These are phyloP conservation scores for Pachydiplax longipennis DNA, from an alignment of 2,888 invertebrate species.

Conservation along the genomic window DNA sequence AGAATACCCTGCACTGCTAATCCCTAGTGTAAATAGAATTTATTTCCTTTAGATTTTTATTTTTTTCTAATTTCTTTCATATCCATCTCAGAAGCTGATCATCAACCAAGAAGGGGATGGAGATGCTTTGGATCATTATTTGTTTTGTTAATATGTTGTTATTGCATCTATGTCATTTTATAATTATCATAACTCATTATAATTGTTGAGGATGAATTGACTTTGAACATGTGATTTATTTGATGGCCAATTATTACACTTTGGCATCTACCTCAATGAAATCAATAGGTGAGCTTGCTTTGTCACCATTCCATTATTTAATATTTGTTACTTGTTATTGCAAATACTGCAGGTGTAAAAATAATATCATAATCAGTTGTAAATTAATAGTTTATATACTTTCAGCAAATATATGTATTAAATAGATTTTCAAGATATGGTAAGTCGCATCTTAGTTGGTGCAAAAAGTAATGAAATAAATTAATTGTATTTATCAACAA, in stretches of 20 bases:
- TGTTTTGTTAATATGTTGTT: slow-evolving; percentile 8
- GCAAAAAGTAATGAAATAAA: background rate
- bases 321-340: slow-evolving; percentile 12
- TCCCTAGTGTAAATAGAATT: no score
- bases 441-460: background rate
- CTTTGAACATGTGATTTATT: background rate
- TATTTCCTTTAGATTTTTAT: no score
- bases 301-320: slow-evolving; percentile 14
- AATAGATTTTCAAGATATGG: background rate
- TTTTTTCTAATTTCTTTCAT: no score
- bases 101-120: background rate
- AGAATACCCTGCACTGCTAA: no score
- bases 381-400: background rate
- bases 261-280: slow-evolving; percentile 30
- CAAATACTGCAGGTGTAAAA: background rate
- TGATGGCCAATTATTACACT: background rate
- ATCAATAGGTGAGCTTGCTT: background rate
- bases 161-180: background rate
- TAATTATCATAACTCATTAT: background rate
- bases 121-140: background rate
- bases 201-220: background rate
- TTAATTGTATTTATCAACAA: background rate
- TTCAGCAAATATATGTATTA: slow-evolving; percentile 23
- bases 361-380: background rate
- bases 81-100: background rate